Percentiles rank a stretch among this genome's conserved stretches.
phyloP scores from a whole-genome alignment of 2,797 vertebrate species.

The Rhinogobio ventralis region DNA sequence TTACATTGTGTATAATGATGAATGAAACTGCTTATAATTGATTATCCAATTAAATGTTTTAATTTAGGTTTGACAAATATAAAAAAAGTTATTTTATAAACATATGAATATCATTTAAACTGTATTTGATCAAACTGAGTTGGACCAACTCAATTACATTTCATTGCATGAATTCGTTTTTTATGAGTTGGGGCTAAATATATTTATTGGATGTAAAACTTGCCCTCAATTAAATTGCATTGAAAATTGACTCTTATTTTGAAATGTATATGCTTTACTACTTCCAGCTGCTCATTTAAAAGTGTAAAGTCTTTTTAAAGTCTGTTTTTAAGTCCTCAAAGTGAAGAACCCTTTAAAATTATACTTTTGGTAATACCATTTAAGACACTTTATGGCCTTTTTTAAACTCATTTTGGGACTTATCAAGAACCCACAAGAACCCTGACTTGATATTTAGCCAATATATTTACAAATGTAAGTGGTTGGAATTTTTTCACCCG shows the following conservation, averaged over 20 bases:
- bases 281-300: background rate
- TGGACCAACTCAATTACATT: too few species aligned
- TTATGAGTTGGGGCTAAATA: too few species aligned
- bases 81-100: too few species aligned
- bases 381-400: background rate
- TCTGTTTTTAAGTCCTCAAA: background rate
- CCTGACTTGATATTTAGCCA: background rate
- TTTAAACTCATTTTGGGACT: background rate
- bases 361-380: background rate
- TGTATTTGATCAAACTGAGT: too few species aligned
- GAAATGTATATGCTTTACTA: background rate
- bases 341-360: background rate
- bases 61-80: too few species aligned
- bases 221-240: background rate
- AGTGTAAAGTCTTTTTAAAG: background rate
- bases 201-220: too few species aligned
- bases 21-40: too few species aligned
- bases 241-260: background rate
- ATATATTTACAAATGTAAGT: background rate
- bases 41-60: too few species aligned
- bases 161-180: too few species aligned
- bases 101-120: too few species aligned
- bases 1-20: too few species aligned
- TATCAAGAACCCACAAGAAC: background rate
- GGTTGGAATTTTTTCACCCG: background rate